Percentiles rank a stretch among this genome's conserved stretches.
Evolutionary conservation across 2,888 invertebrate species (phyloP).

Genomic region (Brenthis daphne): DNA sequence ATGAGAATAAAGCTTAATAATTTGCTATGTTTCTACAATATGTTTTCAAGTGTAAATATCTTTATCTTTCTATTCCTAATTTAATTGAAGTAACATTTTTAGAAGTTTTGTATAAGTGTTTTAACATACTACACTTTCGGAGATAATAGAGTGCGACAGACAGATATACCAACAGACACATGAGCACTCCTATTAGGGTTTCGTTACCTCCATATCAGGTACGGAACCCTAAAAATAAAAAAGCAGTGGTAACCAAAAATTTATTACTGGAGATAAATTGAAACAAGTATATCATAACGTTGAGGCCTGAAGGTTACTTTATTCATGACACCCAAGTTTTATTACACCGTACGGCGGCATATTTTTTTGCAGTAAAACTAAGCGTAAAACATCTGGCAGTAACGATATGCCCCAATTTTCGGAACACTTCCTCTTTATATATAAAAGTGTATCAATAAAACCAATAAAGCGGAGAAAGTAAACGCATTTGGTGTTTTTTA

Average conservation of each 20-base stretch:
- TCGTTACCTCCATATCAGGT: too few species aligned
- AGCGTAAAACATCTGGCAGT: constrained; percentile 26
- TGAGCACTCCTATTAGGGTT: too few species aligned
- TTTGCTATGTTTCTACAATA: too few species aligned
- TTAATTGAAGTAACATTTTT: too few species aligned
- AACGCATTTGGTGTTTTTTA: constrained; percentile 8
- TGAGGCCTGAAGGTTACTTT: background rate
- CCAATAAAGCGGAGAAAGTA: constrained; percentile 15
- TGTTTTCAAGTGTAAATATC: too few species aligned
- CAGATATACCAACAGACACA: too few species aligned
- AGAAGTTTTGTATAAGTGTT: too few species aligned
- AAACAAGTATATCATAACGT: constrained; percentile 10
- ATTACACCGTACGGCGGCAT: constrained; percentile 1
- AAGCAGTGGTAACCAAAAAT: background rate
- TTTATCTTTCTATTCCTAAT: too few species aligned
- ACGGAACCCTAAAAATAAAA: too few species aligned
- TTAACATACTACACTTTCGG: too few species aligned
- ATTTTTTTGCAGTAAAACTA: constrained; percentile 22
- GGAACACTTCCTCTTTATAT: constrained; percentile 56
- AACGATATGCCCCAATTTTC: constrained; percentile 35
- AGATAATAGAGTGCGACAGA: too few species aligned
- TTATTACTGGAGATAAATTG: constrained; percentile 9
- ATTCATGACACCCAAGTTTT: constrained; percentile 22
- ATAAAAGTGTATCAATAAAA: constrained; percentile 52
- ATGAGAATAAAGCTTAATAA: too few species aligned